Evolutionary conservation across 1,140 invertebrate species (phyloP).

Genomic region (Amyelois transitella): DNA sequence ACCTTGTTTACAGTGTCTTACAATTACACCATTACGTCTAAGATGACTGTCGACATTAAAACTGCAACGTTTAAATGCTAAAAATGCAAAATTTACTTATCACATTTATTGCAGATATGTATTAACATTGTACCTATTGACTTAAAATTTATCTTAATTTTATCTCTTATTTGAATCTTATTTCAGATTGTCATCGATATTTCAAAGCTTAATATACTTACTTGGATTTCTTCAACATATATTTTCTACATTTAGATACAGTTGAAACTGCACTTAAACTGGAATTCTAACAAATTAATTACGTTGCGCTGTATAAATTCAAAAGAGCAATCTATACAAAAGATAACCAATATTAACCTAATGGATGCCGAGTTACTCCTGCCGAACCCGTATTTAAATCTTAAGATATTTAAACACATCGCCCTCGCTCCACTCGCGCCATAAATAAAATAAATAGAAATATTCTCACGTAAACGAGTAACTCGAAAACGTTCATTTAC

Average conservation of each 20-base stretch:
- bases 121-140: no score
- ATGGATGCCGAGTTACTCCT: slow-evolving; percentile 59
- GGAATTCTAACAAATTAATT: slow-evolving; percentile 38
- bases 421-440: slow-evolving; percentile 56
- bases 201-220: slow-evolving; percentile 5
- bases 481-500: slow-evolving; percentile 70
- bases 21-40: no score
- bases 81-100: no score
- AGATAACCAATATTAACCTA: slow-evolving; percentile 61
- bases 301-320: slow-evolving; percentile 30
- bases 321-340: slow-evolving; percentile 42
- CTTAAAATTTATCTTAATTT: no score
- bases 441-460: slow-evolving; percentile 75
- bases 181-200: neutral
- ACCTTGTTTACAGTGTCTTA: no score
- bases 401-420: slow-evolving; percentile 70
- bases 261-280: slow-evolving; percentile 11
- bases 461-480: slow-evolving; percentile 73
- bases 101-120: no score
- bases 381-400: slow-evolving; percentile 63
- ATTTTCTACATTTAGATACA: slow-evolving; percentile 5
- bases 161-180: no score
- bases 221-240: slow-evolving; percentile 9
- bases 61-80: no score
- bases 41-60: no score